A percentile compares a stretch with the other conserved stretches of the same genome.
Conservation (phyloP, 2,888 invertebrate genomes). For the Clostera curtula region DNA sequence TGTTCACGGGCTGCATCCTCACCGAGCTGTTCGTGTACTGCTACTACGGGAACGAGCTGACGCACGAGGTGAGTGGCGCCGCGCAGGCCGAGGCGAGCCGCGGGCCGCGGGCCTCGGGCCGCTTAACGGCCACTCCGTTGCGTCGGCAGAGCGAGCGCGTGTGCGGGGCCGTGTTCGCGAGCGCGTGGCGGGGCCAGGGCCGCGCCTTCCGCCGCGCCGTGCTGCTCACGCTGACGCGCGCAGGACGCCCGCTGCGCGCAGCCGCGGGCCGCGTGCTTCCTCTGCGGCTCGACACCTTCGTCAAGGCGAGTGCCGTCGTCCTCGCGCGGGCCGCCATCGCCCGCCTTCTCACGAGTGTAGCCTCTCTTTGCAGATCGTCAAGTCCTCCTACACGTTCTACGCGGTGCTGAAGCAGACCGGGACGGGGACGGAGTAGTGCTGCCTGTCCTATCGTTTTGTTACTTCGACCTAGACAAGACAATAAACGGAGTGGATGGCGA, state of each 20-base stretch:
- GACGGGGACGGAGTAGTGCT: no score
- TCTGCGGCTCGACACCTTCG: slow-evolving; percentile 67
- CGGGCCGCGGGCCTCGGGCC: no score
- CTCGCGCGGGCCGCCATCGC: no score
- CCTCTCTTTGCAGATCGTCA: slow-evolving; percentile 44
- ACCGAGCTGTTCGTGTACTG: slow-evolving; percentile 73
- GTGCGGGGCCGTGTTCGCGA: slow-evolving; percentile 62
- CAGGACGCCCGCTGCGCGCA: slow-evolving; percentile 59
- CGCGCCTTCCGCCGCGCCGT: slow-evolving; percentile 38
- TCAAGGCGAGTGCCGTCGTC: slow-evolving; percentile 41
- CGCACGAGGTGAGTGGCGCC: slow-evolving; percentile 59
- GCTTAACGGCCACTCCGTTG: no score
- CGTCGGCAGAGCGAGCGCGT: slow-evolving; percentile 1
- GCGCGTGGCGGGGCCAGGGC: slow-evolving; percentile 49
- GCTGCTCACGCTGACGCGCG: slow-evolving; percentile 58
- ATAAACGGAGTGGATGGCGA: neutral
- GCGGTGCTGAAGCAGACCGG: slow-evolving; percentile 60
- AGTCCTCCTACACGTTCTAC: slow-evolving; percentile 62
- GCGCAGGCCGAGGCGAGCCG: no score
- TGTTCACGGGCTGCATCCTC: slow-evolving; percentile 71
- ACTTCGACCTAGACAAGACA: no score
- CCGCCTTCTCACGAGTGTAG: neutral
- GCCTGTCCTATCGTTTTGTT: no score
- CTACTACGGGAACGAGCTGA: slow-evolving; percentile 74
- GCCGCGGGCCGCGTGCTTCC: slow-evolving; percentile 63